phyloP scores from a whole-genome alignment of 2,888 invertebrate species.

The Agriotes lineatus region DNA sequence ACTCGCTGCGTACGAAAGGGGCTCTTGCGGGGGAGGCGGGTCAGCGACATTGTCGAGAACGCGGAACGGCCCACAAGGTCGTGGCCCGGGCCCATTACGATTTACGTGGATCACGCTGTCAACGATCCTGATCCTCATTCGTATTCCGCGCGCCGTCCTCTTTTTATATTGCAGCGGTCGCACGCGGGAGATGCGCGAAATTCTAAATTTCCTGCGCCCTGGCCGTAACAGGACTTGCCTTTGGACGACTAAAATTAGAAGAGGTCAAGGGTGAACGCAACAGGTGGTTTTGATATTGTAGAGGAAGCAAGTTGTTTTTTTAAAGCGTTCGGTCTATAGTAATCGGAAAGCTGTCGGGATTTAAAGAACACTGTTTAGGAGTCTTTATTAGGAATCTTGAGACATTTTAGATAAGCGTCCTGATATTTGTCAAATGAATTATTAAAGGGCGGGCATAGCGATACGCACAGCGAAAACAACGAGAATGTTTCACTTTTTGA shows the following conservation, averaged over 20 bases:
- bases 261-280: neutral
- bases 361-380: too few species aligned
- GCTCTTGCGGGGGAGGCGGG: constrained; percentile 51
- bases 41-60: constrained; percentile 57
- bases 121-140: constrained; percentile 28
- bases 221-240: neutral
- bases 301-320: too few species aligned
- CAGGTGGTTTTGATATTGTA: too few species aligned
- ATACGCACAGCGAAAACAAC: too few species aligned
- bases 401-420: too few species aligned
- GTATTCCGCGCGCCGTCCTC: constrained; percentile 16
- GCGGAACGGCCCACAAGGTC: constrained; percentile 54
- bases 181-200: constrained; percentile 22
- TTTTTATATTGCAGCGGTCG: constrained; percentile 29
- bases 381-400: too few species aligned
- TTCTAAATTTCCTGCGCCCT: constrained; percentile 10
- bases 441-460: too few species aligned
- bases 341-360: too few species aligned
- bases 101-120: constrained; percentile 30
- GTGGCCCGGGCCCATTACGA: constrained; percentile 39
- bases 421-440: too few species aligned
- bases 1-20: too few species aligned
- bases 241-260: neutral
- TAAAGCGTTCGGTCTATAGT: too few species aligned
- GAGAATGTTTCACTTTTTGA: too few species aligned